Conservation (phyloP, 1,140 invertebrate species). For the Camponotus pennsylvanicus region DNA sequence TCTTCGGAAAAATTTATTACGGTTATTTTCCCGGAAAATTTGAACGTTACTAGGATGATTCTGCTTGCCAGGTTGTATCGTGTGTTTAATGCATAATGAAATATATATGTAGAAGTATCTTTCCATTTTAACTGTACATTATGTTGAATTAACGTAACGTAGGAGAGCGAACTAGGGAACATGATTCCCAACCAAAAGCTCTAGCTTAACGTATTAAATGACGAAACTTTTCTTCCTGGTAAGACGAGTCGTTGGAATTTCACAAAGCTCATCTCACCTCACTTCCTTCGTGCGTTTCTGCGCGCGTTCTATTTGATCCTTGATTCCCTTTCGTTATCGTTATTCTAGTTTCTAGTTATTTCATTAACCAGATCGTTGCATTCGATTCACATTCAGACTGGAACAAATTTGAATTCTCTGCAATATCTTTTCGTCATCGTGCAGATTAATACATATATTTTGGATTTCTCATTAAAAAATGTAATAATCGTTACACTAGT, state of each 20-base stretch:
- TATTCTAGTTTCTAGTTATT: conserved; percentile 3
- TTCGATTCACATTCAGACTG: not conserved
- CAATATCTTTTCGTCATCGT: not conserved
- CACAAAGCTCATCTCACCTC: conserved; percentile 32
- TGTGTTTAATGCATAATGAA: not conserved
- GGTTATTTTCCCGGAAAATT: conserved; percentile 33
- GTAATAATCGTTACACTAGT: not conserved
- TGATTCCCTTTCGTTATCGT: conserved; percentile 51
- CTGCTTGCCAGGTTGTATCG: not conserved
- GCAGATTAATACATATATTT: not conserved
- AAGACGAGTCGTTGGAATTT: conserved; percentile 47
- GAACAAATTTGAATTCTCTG: not conserved
- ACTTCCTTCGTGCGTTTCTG: not conserved
- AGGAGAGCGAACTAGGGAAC: conserved; percentile 31
- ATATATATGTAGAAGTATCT: conserved; percentile 23
- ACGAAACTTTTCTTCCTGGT: conserved; percentile 43
- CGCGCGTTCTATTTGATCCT: conserved; percentile 26
- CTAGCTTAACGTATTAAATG: conserved; percentile 33
- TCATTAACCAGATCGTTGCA: conserved; percentile 25
- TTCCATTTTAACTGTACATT: conserved; percentile 24
- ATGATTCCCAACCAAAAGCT: conserved; percentile 21
- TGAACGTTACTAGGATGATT: not conserved
- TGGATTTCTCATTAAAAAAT: not conserved
- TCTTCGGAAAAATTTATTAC: conserved; percentile 32
- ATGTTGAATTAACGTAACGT: conserved; percentile 48